phyloP scores from a whole-genome alignment of 2,113 vertebrate species.

The Aldabrachelys gigantea region DNA sequence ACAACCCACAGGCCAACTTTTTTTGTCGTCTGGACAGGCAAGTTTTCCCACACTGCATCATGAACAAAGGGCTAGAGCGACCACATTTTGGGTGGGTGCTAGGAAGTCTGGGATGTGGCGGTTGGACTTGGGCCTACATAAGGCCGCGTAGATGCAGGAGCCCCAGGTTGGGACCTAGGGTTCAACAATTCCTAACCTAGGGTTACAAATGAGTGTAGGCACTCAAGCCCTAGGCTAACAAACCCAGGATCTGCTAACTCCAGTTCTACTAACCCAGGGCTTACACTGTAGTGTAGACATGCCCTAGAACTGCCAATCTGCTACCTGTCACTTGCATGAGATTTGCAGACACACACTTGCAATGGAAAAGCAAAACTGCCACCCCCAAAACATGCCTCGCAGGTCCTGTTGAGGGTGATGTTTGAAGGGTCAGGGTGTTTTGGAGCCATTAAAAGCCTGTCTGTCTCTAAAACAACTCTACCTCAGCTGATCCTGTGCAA shows the following conservation, averaged over 20 bases:
- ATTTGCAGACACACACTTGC: accelerated
- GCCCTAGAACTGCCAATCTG: accelerated
- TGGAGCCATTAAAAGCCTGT: slow-evolving; percentile 27
- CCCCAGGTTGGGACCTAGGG: no score
- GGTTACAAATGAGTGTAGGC: no score
- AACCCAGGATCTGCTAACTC: background rate
- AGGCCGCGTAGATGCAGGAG: no score
- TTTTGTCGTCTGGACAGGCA: background rate
- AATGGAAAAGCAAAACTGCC: background rate
- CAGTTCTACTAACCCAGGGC: background rate
- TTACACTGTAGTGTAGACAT: background rate
- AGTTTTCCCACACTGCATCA: background rate
- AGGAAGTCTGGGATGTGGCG: background rate
- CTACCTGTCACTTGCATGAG: background rate
- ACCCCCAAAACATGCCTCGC: background rate
- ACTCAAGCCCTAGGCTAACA: background rate
- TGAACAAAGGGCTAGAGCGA: background rate
- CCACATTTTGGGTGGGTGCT: background rate
- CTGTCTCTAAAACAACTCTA: background rate
- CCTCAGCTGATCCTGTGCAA: slow-evolving; percentile 61
- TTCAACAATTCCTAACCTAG: no score
- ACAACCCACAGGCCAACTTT: no score
- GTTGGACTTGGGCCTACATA: no score
- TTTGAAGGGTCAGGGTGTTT: slow-evolving; percentile 11
- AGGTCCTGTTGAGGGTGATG: background rate